These are phyloP conservation scores for Drosophila planitibia DNA, from an alignment of 2,888 invertebrate species.

Conservation along the genomic window DNA sequence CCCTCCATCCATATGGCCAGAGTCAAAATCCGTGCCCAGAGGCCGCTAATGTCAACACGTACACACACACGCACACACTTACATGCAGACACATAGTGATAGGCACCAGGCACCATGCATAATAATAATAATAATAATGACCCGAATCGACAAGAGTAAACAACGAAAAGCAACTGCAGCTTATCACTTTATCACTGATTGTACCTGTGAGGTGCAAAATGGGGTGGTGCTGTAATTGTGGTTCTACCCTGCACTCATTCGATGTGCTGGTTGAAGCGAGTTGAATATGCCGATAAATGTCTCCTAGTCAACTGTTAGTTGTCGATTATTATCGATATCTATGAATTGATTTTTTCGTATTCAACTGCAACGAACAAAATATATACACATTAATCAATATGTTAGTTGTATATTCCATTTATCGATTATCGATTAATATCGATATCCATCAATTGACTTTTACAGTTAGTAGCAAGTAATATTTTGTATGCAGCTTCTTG, in stretches of 20 bases:
- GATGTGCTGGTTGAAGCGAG: not conserved
- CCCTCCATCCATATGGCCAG: not conserved
- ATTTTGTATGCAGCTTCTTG: not conserved
- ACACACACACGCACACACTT: conserved; percentile 1
- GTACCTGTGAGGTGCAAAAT: not conserved
- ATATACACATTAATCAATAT: not conserved
- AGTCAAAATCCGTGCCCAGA: conserved; percentile 4
- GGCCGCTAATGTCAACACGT: conserved; percentile 16
- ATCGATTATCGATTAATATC: not conserved
- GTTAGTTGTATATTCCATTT: not conserved
- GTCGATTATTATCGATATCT: not conserved
- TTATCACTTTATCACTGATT: conserved; percentile 26
- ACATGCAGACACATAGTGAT: conserved; percentile 14
- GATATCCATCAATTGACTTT: not conserved
- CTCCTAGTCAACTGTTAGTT: not conserved
- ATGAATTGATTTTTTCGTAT: no score
- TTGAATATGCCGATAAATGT: not conserved
- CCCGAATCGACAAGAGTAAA: conserved; percentile 23
- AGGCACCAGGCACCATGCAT: conserved; percentile 31
- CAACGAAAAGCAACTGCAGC: conserved; percentile 39
- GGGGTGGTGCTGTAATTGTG: not conserved
- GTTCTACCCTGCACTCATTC: not conserved
- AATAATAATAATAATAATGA: conserved; percentile 34
- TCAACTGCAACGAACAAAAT: no score
- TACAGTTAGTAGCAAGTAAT: no score